Conservation (phyloP, 2,888 invertebrate species). For the Chrysodeixis includens region DNA sequence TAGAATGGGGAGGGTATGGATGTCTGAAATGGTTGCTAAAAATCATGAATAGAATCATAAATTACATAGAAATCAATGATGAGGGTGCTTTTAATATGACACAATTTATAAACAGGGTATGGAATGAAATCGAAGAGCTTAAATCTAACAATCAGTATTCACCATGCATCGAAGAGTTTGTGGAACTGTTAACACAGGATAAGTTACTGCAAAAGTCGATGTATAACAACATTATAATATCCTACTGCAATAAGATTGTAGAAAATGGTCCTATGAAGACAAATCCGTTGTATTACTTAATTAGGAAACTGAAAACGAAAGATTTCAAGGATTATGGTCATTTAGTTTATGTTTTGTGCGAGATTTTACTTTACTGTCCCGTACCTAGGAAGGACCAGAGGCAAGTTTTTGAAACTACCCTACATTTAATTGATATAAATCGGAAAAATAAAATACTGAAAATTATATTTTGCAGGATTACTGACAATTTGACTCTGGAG, state of each 20-base stretch:
- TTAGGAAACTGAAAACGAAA: conserved; percentile 64
- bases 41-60: conserved; percentile 73
- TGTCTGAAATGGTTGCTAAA: conserved; percentile 81
- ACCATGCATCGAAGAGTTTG: conserved; percentile 80
- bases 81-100: conserved; percentile 66
- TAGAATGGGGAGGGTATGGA: conserved; percentile 85
- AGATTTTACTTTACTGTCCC: conserved; percentile 84
- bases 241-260: conserved; percentile 77
- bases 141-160: conserved; percentile 82
- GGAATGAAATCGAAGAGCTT: conserved; percentile 84
- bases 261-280: conserved; percentile 77
- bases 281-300: conserved; percentile 74
- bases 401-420: conserved; percentile 64
- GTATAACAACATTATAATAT: conserved; percentile 73
- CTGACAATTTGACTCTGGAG: conserved; percentile 72
- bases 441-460: neutral
- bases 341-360: conserved; percentile 78
- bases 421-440: neutral
- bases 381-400: conserved; percentile 88
- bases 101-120: conserved; percentile 75
- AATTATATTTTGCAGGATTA: conserved; percentile 70
- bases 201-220: conserved; percentile 63
- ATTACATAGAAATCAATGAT: conserved; percentile 56
- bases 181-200: conserved; percentile 75
- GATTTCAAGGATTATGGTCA: conserved; percentile 64